These are phyloP conservation scores for Drosophila lacertosa DNA, from an alignment of 1,140 invertebrate species.

Conservation along the genomic window DNA sequence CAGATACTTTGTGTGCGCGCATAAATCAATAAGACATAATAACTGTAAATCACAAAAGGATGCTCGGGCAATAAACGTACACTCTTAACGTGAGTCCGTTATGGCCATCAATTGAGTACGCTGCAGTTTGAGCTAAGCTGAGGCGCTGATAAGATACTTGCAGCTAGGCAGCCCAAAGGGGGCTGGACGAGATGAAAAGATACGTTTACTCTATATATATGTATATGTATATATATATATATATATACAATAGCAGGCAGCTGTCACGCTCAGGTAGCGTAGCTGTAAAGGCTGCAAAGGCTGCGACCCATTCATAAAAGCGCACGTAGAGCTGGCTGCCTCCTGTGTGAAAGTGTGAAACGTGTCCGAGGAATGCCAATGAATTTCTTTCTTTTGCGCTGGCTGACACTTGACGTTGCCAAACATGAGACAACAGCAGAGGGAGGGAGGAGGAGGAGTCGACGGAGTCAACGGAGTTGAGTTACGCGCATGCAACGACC, in stretches of 20 bases:
- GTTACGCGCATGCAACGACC: constrained; percentile 74
- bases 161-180: constrained; percentile 7
- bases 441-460: background rate
- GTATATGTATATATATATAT: too few relatives aligned
- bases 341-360: constrained; percentile 76
- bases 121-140: constrained; percentile 2
- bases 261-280: constrained; percentile 27
- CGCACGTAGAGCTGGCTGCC: constrained; percentile 16
- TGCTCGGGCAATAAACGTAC: constrained; percentile 32
- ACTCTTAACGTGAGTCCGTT: constrained; percentile 11
- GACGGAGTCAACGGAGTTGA: constrained; percentile 51
- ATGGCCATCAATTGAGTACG: constrained; percentile 12
- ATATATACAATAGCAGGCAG: background rate
- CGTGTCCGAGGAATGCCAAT: constrained; percentile 72
- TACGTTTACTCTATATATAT: constrained; percentile 26
- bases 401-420: constrained; percentile 74
- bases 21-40: constrained; percentile 37
- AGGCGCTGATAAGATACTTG: constrained; percentile 33
- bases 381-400: constrained; percentile 63
- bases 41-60: constrained; percentile 41
- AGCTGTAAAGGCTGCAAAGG: background rate
- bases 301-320: constrained; percentile 47
- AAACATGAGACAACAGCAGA: constrained; percentile 49
- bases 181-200: constrained; percentile 31
- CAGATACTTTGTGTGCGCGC: constrained; percentile 13